phyloP scores from a whole-genome alignment of 2,888 invertebrate species.

The Polylopha cassiicola region DNA sequence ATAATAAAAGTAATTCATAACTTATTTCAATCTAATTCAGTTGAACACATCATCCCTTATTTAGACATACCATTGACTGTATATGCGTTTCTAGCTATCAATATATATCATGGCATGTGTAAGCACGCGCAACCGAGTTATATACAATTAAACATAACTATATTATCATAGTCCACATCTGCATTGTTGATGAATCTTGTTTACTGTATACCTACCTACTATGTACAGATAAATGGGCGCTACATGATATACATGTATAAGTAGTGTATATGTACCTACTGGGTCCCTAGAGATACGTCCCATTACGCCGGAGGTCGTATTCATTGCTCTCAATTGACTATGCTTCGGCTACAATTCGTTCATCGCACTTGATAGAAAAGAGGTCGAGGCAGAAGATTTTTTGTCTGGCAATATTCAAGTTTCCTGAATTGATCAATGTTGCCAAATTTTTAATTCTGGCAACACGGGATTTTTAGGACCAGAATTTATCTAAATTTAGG shows the following conservation, averaged over 20 bases:
- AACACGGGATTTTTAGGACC: too few species aligned
- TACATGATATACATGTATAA: conserved; percentile 15
- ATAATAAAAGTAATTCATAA: too few species aligned
- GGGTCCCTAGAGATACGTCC: conserved; percentile 22
- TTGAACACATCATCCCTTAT: too few species aligned
- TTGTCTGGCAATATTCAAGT: conserved; percentile 10
- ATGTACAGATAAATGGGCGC: neutral
- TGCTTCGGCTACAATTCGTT: conserved; percentile 41
- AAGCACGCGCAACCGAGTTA: too few species aligned
- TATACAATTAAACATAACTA: neutral
- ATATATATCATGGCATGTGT: too few species aligned
- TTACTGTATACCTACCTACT: conserved; percentile 1
- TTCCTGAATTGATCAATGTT: too few species aligned
- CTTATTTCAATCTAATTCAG: too few species aligned
- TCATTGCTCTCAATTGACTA: conserved; percentile 62
- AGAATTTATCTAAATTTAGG: too few species aligned
- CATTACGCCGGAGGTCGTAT: conserved; percentile 51
- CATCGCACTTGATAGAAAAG: conserved; percentile 29
- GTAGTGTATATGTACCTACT: conserved; percentile 9
- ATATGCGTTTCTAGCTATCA: too few species aligned
- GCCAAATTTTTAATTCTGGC: too few species aligned
- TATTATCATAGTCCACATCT: conserved; percentile 6
- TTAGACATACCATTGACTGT: too few species aligned
- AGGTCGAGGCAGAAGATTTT: conserved; percentile 10
- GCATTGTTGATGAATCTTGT: conserved; percentile 15